Conservation (phyloP, 2,797 vertebrate species). For the Acestrorhynchus altus region DNA sequence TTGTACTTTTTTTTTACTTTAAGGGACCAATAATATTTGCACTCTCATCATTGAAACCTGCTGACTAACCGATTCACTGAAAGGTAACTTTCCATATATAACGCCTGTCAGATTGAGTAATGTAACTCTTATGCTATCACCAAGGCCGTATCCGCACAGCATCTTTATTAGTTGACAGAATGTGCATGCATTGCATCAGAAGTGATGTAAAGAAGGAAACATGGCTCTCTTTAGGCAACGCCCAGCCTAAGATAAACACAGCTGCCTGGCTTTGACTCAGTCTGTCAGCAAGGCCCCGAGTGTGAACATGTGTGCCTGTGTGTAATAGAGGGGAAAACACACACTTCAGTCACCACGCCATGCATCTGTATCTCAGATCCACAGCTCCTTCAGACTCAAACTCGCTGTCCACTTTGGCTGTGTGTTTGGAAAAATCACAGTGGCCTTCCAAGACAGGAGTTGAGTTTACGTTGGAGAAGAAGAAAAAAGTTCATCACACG, state of each 20-base stretch:
- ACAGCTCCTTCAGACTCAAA: background rate
- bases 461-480: background rate
- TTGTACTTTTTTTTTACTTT: too few species aligned
- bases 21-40: too few species aligned
- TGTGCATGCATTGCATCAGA: background rate
- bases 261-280: slow-evolving; percentile 63
- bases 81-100: too few species aligned
- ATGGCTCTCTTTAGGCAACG: slow-evolving; percentile 14
- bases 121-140: background rate
- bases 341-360: slow-evolving; percentile 1
- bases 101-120: too few species aligned
- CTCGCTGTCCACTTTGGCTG: background rate
- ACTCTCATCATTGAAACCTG: too few species aligned
- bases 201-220: background rate
- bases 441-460: background rate
- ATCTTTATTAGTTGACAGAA: background rate
- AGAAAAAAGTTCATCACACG: background rate
- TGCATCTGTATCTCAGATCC: background rate
- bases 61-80: too few species aligned
- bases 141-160: background rate
- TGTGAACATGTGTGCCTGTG: slow-evolving; percentile 30
- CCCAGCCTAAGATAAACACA: slow-evolving; percentile 75
- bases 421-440: background rate
- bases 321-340: background rate
- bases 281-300: slow-evolving; percentile 42